Evolutionary conservation across 2,797 vertebrate species (phyloP).

Genomic region (Pyrocephalus nanus): DNA sequence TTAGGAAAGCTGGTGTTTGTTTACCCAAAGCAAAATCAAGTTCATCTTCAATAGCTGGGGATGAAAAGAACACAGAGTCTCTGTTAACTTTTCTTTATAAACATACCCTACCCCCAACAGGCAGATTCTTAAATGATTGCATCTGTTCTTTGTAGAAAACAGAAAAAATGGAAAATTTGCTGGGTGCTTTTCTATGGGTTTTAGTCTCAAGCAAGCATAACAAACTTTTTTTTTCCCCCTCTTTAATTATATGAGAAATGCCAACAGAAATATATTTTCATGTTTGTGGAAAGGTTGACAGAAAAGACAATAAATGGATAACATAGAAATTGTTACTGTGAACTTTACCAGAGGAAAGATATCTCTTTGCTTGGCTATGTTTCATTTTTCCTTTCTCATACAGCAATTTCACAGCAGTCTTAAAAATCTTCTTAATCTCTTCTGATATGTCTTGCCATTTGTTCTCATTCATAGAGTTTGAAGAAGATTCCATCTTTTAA

Average conservation of each 20-base stretch:
- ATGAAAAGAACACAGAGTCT: conserved; percentile 36
- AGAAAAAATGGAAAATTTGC: background rate
- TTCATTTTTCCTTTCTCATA: conserved; percentile 96
- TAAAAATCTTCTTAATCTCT: conserved; percentile 96
- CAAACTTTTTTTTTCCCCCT: background rate
- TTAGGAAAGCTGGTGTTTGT: conserved; percentile 96
- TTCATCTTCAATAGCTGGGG: conserved; percentile 94
- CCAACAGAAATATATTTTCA: background rate
- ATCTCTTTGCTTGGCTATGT: conserved; percentile 90
- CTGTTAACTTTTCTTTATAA: conserved; percentile 26
- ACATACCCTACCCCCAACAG: background rate
- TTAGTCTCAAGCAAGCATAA: background rate
- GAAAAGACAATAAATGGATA: background rate
- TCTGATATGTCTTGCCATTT: conserved; percentile 94
- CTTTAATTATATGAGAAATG: background rate
- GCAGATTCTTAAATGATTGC: background rate
- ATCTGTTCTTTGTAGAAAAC: background rate
- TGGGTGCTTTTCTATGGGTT: background rate
- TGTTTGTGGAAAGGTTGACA: background rate
- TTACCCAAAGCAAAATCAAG: conserved; percentile 98
- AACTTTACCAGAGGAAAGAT: conserved; percentile 92
- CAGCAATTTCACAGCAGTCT: conserved; percentile 90
- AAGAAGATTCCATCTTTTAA: conserved; percentile 87
- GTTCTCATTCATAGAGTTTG: conserved; percentile 86
- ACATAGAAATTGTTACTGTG: background rate